Percentiles rank a stretch among this genome's conserved stretches.
phyloP scores from a whole-genome alignment of 2,888 invertebrate genomes.

The Meteorus cinctellus region DNA sequence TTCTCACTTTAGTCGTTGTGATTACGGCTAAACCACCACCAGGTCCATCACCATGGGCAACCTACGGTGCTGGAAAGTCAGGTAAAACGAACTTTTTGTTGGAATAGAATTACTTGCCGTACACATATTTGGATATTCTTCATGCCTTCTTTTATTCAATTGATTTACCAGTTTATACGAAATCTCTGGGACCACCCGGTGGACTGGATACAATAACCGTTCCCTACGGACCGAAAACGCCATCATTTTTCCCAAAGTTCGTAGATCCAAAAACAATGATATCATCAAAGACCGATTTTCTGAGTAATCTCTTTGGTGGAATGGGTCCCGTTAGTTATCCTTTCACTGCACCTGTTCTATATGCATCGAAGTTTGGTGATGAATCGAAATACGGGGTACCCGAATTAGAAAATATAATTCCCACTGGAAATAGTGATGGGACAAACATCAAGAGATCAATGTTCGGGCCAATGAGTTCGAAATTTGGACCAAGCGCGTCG shows the following conservation, averaged over 20 bases:
- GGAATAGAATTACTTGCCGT: not conserved
- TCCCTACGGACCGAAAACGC: slow-evolving; percentile 62
- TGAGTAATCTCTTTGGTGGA: slow-evolving; percentile 62
- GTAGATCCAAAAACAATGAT: slow-evolving; percentile 66
- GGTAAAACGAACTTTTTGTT: slow-evolving; percentile 17
- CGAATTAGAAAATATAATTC: slow-evolving; percentile 24
- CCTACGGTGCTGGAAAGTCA: slow-evolving; percentile 28
- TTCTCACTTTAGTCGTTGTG: slow-evolving; percentile 52
- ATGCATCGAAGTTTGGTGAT: slow-evolving; percentile 28
- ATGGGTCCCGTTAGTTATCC: slow-evolving; percentile 53
- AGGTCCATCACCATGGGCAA: slow-evolving; percentile 59
- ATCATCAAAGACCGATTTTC: slow-evolving; percentile 62
- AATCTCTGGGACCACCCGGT: slow-evolving; percentile 59
- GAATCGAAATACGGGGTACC: slow-evolving; percentile 18
- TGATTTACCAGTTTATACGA: slow-evolving; percentile 54
- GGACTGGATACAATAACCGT: slow-evolving; percentile 58
- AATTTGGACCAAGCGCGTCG: slow-evolving; percentile 19
- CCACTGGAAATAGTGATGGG: slow-evolving; percentile 23
- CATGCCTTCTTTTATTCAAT: not conserved
- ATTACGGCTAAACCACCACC: slow-evolving; percentile 56
- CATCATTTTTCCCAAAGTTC: slow-evolving; percentile 65
- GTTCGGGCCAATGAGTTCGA: slow-evolving; percentile 25
- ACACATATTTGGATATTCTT: not conserved
- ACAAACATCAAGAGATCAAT: slow-evolving; percentile 39
- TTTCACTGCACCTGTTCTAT: slow-evolving; percentile 35